These are phyloP conservation scores for Xenopus borealis DNA, from an alignment of 2,113 vertebrate species.

Conservation along the genomic window DNA sequence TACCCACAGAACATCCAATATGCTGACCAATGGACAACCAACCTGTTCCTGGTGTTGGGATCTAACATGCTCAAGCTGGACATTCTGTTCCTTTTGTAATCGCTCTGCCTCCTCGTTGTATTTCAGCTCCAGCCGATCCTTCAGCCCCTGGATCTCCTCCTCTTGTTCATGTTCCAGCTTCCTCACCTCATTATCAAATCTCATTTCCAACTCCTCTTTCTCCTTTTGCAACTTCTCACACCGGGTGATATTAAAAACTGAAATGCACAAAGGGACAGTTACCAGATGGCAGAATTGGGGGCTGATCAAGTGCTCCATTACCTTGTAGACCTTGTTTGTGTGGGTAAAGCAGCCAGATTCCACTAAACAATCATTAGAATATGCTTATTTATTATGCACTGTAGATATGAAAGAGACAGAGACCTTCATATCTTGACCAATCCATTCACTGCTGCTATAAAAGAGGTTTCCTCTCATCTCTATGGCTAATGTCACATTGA, in stretches of 20 bases:
- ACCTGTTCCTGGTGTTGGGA: conserved; percentile 77
- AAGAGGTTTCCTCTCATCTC: no score
- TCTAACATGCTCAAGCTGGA: conserved; percentile 57
- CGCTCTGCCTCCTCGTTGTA: conserved; percentile 60
- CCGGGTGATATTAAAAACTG: conserved; percentile 75
- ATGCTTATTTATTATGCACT: no score
- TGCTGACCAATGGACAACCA: conserved; percentile 47
- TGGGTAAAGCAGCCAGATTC: no score
- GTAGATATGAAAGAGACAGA: no score
- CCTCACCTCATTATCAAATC: conserved; percentile 76
- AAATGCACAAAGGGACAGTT: not conserved
- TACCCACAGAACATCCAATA: no score
- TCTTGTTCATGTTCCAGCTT: conserved; percentile 72
- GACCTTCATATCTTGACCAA: no score
- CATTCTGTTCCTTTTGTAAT: conserved; percentile 67
- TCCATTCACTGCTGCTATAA: no score
- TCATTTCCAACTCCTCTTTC: conserved; percentile 81
- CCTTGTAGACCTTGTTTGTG: no score
- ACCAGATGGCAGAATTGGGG: not conserved
- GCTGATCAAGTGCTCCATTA: no score
- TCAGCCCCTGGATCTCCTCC: conserved; percentile 73
- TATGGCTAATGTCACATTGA: no score
- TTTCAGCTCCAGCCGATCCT: conserved; percentile 71
- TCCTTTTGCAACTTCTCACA: conserved; percentile 85
- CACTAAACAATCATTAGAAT: no score